Conservation (phyloP, 2,797 vertebrate genomes). For the Threskiornis aethiopicus region DNA sequence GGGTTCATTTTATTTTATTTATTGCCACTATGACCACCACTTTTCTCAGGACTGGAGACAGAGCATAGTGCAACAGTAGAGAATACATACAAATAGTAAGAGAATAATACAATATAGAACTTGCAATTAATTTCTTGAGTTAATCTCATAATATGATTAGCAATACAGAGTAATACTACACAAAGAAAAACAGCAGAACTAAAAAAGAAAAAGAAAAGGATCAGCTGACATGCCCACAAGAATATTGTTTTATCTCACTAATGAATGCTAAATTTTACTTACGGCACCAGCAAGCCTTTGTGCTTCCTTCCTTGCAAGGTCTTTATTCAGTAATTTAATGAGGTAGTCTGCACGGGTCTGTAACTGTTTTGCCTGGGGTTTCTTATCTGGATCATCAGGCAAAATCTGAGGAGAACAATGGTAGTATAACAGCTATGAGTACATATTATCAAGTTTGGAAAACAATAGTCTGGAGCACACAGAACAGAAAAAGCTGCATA, state of each 20-base stretch:
- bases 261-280: conserved; percentile 64
- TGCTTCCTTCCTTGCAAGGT: conserved; percentile 93
- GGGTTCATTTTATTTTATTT: neutral
- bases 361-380: conserved; percentile 97
- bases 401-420: conserved; percentile 83
- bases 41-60: neutral
- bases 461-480: neutral
- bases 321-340: conserved; percentile 97
- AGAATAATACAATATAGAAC: neutral
- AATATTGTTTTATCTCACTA: neutral
- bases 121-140: neutral
- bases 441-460: neutral
- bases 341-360: conserved; percentile 99
- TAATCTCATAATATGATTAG: neutral
- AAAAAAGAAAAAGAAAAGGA: neutral
- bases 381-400: conserved; percentile 98
- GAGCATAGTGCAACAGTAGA: neutral
- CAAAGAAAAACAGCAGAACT: neutral
- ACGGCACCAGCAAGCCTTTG: conserved; percentile 90
- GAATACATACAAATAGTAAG: neutral
- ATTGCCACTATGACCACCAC: neutral
- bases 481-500: neutral
- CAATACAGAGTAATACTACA: neutral
- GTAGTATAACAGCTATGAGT: neutral
- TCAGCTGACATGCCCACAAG: neutral